Evolutionary conservation across 2,113 vertebrate species (phyloP).

Genomic region (Calidris pugnax): DNA sequence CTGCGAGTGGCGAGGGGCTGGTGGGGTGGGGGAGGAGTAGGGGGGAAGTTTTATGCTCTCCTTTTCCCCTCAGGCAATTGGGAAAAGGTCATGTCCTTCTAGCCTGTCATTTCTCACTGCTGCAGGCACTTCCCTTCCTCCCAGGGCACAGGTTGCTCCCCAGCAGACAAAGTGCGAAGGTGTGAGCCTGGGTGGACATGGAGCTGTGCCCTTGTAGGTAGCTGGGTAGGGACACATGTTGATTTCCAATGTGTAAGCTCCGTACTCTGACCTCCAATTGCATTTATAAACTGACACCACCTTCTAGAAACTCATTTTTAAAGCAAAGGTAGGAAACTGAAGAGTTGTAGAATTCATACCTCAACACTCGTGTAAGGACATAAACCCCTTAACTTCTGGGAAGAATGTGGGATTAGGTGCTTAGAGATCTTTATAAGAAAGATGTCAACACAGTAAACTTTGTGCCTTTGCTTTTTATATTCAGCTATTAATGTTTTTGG

Average conservation of each 20-base stretch:
- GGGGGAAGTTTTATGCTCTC: neutral
- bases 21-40: too few relatives aligned
- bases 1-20: neutral
- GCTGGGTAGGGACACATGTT: neutral
- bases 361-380: accelerated
- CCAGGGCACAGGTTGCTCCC: neutral
- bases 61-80: neutral
- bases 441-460: neutral
- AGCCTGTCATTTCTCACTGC: neutral
- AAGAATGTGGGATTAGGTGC: neutral
- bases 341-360: neutral
- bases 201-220: neutral
- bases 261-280: neutral
- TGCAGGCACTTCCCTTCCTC: neutral
- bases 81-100: neutral
- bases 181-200: accelerated
- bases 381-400: neutral
- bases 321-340: neutral
- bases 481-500: neutral
- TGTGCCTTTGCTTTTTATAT: neutral
- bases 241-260: neutral
- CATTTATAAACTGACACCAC: neutral
- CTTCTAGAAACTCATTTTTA: neutral
- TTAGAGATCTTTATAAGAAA: neutral
- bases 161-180: neutral